Conservation (phyloP, 2,113 vertebrate species). For the Gasterosteus nipponicus region DNA sequence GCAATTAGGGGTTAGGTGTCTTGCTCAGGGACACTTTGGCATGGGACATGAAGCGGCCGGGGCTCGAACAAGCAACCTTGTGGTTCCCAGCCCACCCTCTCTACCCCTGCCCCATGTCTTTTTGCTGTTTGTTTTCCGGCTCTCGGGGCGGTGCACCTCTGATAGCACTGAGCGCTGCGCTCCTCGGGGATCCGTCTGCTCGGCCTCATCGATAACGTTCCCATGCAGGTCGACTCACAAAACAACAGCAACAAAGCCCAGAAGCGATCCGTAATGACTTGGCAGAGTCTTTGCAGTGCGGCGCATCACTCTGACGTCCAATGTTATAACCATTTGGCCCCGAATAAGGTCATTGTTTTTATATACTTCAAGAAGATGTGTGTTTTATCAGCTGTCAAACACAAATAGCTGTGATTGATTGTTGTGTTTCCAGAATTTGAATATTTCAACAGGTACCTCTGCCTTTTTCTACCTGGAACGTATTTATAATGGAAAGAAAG, state of each 20-base stretch:
- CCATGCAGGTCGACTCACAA: slow-evolving; percentile 33
- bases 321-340: slow-evolving; percentile 18
- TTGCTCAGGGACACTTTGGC: too few species aligned
- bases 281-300: slow-evolving; percentile 12
- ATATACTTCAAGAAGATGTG: background rate
- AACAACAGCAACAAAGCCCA: slow-evolving; percentile 47
- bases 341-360: background rate
- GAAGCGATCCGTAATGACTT: slow-evolving; percentile 52
- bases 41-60: too few species aligned
- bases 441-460: background rate
- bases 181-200: slow-evolving; percentile 38
- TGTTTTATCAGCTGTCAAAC: slow-evolving; percentile 9
- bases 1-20: too few species aligned
- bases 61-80: too few species aligned
- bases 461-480: background rate
- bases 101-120: too few species aligned
- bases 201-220: slow-evolving; percentile 53
- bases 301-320: slow-evolving; percentile 20
- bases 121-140: background rate
- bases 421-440: background rate
- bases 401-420: background rate
- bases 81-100: too few species aligned
- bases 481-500: background rate
- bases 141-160: slow-evolving; percentile 2
- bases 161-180: slow-evolving; percentile 24